phyloP scores from a whole-genome alignment of 1,140 invertebrate genomes.

The Drosophila micromelanica region DNA sequence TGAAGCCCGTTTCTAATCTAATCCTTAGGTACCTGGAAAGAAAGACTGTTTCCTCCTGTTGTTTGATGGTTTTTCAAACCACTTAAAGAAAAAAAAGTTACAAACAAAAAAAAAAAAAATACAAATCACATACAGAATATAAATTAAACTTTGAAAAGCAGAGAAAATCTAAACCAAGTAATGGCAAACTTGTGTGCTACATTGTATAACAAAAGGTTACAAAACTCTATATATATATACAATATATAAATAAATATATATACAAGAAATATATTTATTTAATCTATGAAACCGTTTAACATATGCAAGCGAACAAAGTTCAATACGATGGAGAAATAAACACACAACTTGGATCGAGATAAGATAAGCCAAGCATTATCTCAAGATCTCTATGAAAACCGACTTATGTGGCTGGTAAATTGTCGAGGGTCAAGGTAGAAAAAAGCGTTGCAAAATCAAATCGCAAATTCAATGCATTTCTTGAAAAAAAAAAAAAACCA shows the following conservation, averaged over 20 bases:
- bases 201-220: constrained; percentile 44
- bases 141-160: constrained; percentile 14
- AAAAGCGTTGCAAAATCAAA: constrained; percentile 73
- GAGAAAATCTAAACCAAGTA: too few relatives aligned
- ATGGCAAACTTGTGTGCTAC: constrained; percentile 35
- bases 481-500: constrained; percentile 32
- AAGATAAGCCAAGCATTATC: constrained; percentile 15
- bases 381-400: constrained; percentile 24
- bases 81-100: constrained; percentile 77
- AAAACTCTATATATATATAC: constrained; percentile 43
- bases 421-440: constrained; percentile 14
- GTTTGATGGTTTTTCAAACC: constrained; percentile 84
- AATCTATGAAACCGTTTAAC: constrained; percentile 59
- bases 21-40: constrained; percentile 83
- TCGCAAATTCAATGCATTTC: constrained; percentile 71
- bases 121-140: constrained; percentile 37
- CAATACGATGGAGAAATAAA: constrained; percentile 36
- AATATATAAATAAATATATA: constrained; percentile 24
- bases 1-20: neutral
- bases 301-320: constrained; percentile 76
- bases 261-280: constrained; percentile 47
- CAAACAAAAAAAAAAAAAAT: too few relatives aligned
- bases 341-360: constrained; percentile 31
- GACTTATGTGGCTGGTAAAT: constrained; percentile 6
- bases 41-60: constrained; percentile 85